phyloP scores from a whole-genome alignment of 1,140 invertebrate species.

The Diorhabda sublineata region DNA sequence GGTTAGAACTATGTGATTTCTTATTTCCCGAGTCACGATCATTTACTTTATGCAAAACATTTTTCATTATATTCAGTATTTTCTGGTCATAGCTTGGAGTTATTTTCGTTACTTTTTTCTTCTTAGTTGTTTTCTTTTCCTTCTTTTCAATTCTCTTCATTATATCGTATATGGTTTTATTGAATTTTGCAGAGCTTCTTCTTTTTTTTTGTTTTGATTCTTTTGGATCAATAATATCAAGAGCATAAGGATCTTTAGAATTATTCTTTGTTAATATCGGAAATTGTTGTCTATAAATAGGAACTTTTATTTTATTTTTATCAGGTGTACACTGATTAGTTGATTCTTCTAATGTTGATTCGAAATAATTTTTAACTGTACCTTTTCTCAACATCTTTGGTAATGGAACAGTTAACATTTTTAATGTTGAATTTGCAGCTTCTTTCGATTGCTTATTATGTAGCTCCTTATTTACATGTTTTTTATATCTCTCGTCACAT shows the following conservation, averaged over 20 bases:
- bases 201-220: neutral
- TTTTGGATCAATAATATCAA: conserved; percentile 1
- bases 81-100: neutral
- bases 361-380: neutral
- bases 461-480: too few relatives aligned
- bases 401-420: neutral
- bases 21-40: neutral
- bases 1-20: neutral
- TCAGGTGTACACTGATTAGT: neutral
- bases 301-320: neutral
- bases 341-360: conserved; percentile 6
- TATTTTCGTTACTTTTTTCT: neutral
- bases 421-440: too few relatives aligned
- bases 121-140: conserved; percentile 1
- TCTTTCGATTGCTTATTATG: too few relatives aligned
- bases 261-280: too few relatives aligned
- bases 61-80: neutral
- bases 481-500: too few relatives aligned
- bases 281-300: neutral
- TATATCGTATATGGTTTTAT: conserved; percentile 8
- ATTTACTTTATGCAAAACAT: conserved; percentile 5
- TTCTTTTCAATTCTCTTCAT: conserved; percentile 4
- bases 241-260: neutral
- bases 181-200: neutral
- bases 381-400: conserved; percentile 1